Percentiles rank a stretch among this genome's conserved stretches.
These are phyloP conservation scores for Manduca sexta DNA, from an alignment of 1,140 invertebrate species.

Conservation along the genomic window DNA sequence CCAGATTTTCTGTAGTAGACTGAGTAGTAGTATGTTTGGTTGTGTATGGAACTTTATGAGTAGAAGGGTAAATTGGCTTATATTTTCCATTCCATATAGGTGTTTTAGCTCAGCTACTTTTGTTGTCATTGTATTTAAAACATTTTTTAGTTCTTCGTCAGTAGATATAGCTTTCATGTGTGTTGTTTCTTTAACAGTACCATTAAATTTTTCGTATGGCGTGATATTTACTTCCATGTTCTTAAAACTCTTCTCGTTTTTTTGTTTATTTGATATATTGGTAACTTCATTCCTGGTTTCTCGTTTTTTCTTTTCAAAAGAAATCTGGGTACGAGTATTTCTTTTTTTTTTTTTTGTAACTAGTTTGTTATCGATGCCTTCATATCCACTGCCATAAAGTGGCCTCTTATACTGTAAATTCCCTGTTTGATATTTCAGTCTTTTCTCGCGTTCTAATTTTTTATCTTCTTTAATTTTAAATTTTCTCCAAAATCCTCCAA, in stretches of 20 bases:
- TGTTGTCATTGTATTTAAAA: slow-evolving; percentile 13
- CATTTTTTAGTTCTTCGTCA: neutral
- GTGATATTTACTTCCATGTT: neutral
- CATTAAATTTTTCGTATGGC: neutral
- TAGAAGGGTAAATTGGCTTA: too few species aligned
- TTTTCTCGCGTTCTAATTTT: neutral
- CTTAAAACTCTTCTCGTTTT: neutral
- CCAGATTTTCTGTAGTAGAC: slow-evolving; percentile 6
- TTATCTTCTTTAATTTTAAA: slow-evolving; percentile 11
- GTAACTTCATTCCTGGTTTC: slow-evolving; percentile 1
- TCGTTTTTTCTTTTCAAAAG: slow-evolving; percentile 11
- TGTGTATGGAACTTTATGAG: too few species aligned
- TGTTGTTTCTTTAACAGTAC: neutral
- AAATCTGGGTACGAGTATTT: too few species aligned
- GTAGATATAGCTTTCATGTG: neutral
- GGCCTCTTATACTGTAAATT: slow-evolving; percentile 3
- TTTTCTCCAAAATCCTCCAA: slow-evolving; percentile 14
- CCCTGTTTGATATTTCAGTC: neutral
- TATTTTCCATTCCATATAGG: slow-evolving; percentile 14
- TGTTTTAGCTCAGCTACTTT: slow-evolving; percentile 24
- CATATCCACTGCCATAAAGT: too few species aligned
- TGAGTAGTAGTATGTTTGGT: neutral
- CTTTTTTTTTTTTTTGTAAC: too few species aligned
- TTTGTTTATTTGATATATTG: neutral
- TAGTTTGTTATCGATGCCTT: too few species aligned